Conservation (phyloP, 2,888 invertebrate genomes). For the Clunio marinus region DNA sequence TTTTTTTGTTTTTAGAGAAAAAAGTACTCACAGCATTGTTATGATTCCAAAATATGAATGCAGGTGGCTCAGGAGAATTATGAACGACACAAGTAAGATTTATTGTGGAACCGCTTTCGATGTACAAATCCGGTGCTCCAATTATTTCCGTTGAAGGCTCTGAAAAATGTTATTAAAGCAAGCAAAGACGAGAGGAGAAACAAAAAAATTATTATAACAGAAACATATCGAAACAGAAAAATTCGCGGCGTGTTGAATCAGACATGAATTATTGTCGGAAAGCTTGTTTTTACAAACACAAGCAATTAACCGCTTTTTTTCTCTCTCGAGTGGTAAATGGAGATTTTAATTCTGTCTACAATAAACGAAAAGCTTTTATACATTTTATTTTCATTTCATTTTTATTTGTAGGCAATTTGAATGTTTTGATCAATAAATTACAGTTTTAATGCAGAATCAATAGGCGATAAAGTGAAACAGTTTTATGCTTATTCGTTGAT, state of each 20-base stretch:
- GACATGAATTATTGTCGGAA: constrained; percentile 1
- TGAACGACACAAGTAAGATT: constrained; percentile 89
- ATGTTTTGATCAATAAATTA: constrained; percentile 28
- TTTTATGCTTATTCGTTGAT: not conserved
- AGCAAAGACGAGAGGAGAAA: not conserved
- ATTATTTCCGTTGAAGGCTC: constrained; percentile 90
- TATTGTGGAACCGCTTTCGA: constrained; percentile 89
- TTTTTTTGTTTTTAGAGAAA: not conserved
- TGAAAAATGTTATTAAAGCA: constrained; percentile 53
- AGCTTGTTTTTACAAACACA: not conserved
- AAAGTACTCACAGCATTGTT: constrained; percentile 75
- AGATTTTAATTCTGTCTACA: no score
- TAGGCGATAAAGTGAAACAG: constrained; percentile 19
- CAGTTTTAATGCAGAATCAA: constrained; percentile 26
- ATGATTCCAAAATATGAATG: constrained; percentile 93
- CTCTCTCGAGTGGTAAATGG: not conserved
- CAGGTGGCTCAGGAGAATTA: constrained; percentile 87
- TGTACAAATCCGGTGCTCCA: constrained; percentile 86
- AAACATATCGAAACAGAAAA: not conserved
- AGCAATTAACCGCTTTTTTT: constrained; percentile 12
- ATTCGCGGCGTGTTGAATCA: no score
- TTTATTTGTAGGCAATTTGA: constrained; percentile 22
- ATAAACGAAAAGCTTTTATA: not conserved
- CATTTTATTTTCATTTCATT: not conserved
- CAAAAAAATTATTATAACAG: not conserved